Base-by-base conservation (phyloP, 2,113 vertebrate species). In the Prunella himalayana region DNA sequence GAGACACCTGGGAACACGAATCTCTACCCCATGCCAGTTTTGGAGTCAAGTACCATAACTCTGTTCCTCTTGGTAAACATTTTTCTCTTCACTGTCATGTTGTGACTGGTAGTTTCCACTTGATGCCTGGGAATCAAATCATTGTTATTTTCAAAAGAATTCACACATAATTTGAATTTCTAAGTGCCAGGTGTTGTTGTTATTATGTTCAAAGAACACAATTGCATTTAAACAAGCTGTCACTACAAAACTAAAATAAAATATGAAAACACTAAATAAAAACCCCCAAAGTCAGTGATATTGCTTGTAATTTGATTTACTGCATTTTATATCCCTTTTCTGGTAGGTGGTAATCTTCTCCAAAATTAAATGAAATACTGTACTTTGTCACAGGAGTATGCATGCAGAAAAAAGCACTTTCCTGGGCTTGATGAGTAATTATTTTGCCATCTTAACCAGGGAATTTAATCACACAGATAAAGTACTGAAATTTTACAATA, bases 311-410 rank as follows among this genome's bases (percentile, higher is more conserved):
- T 88, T 86, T 70, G 41, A 79, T 89, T 79, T 85, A 51, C 28
- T 92, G 15, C 27, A 35, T 88, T 94, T 95, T 72, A 57, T 60
- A 72, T 78, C 23, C 8, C 21, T 92, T 84, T 72, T 95, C 56
- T 92, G 49, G 63, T 82, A 91, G 47, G 69, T 89, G 50, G 33
- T 91, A 91, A 84, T 95, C 39, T 88, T 95, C 64, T 95, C 87
- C 61, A 84, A 68, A 94, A 95, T 92, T 84, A 73, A 92, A 56
- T 75, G 2, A 77, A 83, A 63, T 68, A n/a, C 13, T 65, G 33
- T 86, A 59, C 35, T 94, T 86, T 84, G 31, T 86, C 57, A 60
- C 23, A 16, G n/a, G 73, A 71, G 25, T 57, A 45, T 72, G n/a
- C 80, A 51, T 53, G 25, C 31, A 76, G 51, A 53, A 90, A 76